Percentiles rank a stretch among this genome's conserved stretches.
Conservation (phyloP, 2,113 vertebrate species). For the Pithys albifrons region DNA sequence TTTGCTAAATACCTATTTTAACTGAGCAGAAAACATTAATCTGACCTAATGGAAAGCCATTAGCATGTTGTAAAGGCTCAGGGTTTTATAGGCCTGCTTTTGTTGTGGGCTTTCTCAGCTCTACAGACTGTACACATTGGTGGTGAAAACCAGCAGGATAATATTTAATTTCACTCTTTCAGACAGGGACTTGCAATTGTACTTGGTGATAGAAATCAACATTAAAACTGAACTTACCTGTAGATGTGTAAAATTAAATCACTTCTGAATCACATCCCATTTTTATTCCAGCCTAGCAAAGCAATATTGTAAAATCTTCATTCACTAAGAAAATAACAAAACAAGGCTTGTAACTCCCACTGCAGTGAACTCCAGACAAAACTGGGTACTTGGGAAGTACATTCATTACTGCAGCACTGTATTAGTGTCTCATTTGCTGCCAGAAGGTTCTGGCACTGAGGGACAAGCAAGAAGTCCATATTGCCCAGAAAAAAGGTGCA, state of each 20-base stretch:
- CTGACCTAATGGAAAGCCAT: slow-evolving; percentile 43
- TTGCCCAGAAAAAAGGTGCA: background rate
- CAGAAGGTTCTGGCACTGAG: background rate
- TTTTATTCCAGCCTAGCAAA: background rate
- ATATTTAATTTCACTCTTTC: slow-evolving; percentile 13
- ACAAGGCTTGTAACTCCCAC: background rate
- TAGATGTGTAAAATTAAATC: background rate
- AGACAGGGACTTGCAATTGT: background rate
- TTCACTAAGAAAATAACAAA: background rate
- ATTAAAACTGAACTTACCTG: background rate
- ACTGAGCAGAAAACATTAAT: slow-evolving; percentile 38
- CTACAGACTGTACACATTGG: background rate
- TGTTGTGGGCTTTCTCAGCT: slow-evolving; percentile 16
- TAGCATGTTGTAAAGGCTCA: slow-evolving; percentile 29
- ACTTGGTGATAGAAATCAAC: background rate
- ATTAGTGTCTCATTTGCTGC: background rate
- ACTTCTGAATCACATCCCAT: background rate
- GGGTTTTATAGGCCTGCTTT: background rate
- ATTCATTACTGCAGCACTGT: background rate
- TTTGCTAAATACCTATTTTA: slow-evolving; percentile 43
- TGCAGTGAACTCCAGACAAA: background rate
- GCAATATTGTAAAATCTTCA: background rate
- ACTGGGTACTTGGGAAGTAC: background rate
- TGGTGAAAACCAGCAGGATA: slow-evolving; percentile 6
- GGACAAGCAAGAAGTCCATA: background rate